These are phyloP conservation scores for Oxyruncus cristatus DNA, from an alignment of 2,113 vertebrate species.

Conservation along the genomic window DNA sequence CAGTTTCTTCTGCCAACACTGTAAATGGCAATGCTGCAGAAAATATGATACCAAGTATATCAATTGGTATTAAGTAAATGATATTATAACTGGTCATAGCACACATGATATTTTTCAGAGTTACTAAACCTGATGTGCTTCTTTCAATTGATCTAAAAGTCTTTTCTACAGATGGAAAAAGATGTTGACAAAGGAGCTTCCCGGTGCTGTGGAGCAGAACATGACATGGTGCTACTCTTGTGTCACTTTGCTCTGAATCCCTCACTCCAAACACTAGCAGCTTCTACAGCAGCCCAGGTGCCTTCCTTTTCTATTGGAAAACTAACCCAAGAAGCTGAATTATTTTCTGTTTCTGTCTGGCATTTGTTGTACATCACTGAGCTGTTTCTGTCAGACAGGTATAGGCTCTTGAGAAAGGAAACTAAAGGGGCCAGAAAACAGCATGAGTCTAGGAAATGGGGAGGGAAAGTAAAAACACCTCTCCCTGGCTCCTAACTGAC, in stretches of 20 bases:
- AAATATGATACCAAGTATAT: neutral
- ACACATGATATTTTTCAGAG: neutral
- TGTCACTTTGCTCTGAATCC: neutral
- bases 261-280: accelerated
- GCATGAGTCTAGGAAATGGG: neutral
- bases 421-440: neutral
- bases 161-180: neutral
- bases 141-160: neutral
- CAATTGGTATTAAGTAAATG: neutral
- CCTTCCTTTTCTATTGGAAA: neutral
- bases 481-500: neutral
- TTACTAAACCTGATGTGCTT: neutral
- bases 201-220: neutral
- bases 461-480: neutral
- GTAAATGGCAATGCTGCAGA: neutral
- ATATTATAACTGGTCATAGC: neutral
- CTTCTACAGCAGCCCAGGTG: neutral
- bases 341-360: neutral
- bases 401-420: neutral
- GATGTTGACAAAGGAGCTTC: neutral
- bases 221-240: neutral
- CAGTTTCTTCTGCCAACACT: neutral
- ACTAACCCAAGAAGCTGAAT: neutral
- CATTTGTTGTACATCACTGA: neutral
- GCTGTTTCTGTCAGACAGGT: neutral